Evolutionary conservation across 2,888 invertebrate species (phyloP), one percentile per base, ranked within the genome.

Genomic region (Chironomus riparius): DNA sequence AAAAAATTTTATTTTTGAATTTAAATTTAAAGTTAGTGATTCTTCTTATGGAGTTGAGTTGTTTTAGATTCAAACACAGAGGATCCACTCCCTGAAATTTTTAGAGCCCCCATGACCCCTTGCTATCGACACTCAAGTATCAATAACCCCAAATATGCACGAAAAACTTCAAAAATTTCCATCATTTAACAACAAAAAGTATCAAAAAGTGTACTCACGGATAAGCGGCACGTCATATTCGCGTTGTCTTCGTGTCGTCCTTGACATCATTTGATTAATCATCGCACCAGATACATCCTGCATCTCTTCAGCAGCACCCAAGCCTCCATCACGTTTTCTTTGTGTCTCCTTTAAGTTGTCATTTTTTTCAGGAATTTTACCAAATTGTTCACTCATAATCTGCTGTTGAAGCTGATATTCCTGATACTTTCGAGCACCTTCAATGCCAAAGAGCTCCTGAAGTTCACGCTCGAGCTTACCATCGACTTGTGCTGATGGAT

Each of bases 151-250:
- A n/a, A n/a, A n/a, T n/a, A n/a, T n/a, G n/a, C n/a, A n/a, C n/a
- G n/a, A n/a, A n/a, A n/a, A n/a, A n/a, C n/a, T n/a, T n/a, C n/a
- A n/a, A n/a, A n/a, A n/a, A n/a, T n/a, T n/a, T n/a, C n/a, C n/a
- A n/a, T n/a, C n/a, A n/a, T n/a, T n/a, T n/a, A n/a, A n/a, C n/a
- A 13, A 22, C 2, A 62, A 21, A 15, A 7, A 62, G 15, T n/a
- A n/a, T 61, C 22, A 15, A 50, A 50, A 15, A 15, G 10, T 56
- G 21, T 50, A 87, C 89, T 88, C 81, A 93, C 93, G 93, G 82
- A 93, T 93, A 86, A 92, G 93, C 79, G 93, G 93, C 79, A 93
- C 93, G 85, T 93, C 93, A 85, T 93, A 93, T 81, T 90, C 90
- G 80, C 91, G 87, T 82, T 89, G 90, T 79, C 91, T 90, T 79